Percentiles rank a stretch among this genome's conserved stretches.
These are phyloP conservation scores for Drosophila fungiperda DNA, from an alignment of 2,888 invertebrate genomes.

Conservation along the genomic window DNA sequence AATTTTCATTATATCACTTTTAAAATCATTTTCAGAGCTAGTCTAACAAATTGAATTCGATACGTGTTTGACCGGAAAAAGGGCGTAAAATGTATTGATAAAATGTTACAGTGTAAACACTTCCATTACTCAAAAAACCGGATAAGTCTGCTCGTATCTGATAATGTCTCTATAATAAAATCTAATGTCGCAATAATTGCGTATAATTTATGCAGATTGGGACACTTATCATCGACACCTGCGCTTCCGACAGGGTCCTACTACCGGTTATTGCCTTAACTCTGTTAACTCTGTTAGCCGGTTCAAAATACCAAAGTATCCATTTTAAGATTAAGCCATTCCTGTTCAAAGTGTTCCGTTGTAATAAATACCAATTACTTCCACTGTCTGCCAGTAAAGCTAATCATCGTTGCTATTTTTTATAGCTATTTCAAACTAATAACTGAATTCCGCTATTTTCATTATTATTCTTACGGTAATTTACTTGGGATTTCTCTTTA, in stretches of 20 bases:
- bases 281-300: slow-evolving; percentile 2
- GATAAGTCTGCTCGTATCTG: neutral
- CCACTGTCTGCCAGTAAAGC: neutral
- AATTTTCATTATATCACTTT: neutral
- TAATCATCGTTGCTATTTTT: neutral
- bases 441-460: slow-evolving; percentile 3
- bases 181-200: slow-evolving; percentile 10
- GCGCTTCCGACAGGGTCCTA: slow-evolving; percentile 13
- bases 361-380: slow-evolving; percentile 13
- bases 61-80: slow-evolving; percentile 12
- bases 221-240: slow-evolving; percentile 18
- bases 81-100: neutral
- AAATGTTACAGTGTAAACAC: neutral
- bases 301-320: slow-evolving; percentile 7
- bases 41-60: neutral
- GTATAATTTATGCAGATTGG: slow-evolving; percentile 18
- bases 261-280: slow-evolving; percentile 13
- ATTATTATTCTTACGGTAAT: neutral
- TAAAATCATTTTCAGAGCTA: neutral
- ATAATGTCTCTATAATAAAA: slow-evolving; percentile 6
- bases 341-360: slow-evolving; percentile 13
- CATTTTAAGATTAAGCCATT: slow-evolving; percentile 8
- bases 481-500: neutral
- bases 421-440: slow-evolving; percentile 2
- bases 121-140: slow-evolving; percentile 1